Conservation (phyloP, 2,113 vertebrate species). For the Rhinogobius similis region DNA sequence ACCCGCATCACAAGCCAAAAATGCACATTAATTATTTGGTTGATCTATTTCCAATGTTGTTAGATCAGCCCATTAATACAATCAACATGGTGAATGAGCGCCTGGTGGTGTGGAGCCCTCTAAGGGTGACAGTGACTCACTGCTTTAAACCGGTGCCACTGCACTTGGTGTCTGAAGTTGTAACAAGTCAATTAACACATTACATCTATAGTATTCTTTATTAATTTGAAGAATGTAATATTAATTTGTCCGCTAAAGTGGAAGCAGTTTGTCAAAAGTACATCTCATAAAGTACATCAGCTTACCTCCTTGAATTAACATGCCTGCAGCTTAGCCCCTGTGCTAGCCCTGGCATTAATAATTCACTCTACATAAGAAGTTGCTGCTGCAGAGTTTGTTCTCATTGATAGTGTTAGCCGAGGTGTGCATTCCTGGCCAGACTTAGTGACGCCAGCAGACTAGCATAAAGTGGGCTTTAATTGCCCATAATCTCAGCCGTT, state of each 20-base stretch:
- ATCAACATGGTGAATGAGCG: not conserved
- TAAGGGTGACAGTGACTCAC: constrained; percentile 26
- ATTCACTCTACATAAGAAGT: constrained; percentile 72
- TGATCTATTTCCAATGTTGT: not conserved
- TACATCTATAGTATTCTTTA: not conserved
- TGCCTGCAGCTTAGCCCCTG: constrained; percentile 33
- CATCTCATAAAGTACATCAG: constrained; percentile 19
- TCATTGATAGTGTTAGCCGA: constrained; percentile 73
- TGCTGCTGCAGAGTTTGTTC: constrained; percentile 68
- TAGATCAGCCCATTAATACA: not conserved
- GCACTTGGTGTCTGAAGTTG: not conserved
- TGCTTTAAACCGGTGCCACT: constrained; percentile 11
- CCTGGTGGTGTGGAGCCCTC: constrained; percentile 27
- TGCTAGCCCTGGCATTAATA: constrained; percentile 71
- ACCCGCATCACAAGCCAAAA: not conserved
- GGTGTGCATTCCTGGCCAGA: constrained; percentile 74
- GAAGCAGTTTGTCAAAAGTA: not conserved
- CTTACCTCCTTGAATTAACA: constrained; percentile 32
- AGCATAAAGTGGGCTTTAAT: constrained; percentile 74
- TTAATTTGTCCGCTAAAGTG: not conserved
- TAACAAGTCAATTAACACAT: not conserved
- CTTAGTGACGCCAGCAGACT: constrained; percentile 70
- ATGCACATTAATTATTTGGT: not conserved
- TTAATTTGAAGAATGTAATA: not conserved
- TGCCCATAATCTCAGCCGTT: constrained; percentile 68